Base-by-base conservation (phyloP, 2,888 invertebrate genomes). In the Tipula vernalis region DNA sequence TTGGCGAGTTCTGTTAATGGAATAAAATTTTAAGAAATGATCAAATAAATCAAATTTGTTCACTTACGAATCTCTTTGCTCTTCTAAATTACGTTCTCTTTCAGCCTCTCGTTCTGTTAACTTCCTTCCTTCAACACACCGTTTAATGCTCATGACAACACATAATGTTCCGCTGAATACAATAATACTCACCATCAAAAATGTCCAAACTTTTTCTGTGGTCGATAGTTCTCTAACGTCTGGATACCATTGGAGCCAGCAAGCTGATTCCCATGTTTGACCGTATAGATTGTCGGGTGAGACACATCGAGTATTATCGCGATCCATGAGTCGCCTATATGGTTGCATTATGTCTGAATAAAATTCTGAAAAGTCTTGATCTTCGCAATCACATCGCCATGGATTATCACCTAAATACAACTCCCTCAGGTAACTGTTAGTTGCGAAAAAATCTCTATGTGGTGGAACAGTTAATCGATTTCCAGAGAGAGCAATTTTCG, bases 321-420 rank as follows among this genome's bases (percentile, higher is more conserved):
- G 89, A 87, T 91, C 91, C 83, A 89, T 6, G 87, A 91, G 91
- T 89, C 90, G 94, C 36, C 91, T 91, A 0, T 94, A 94, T 87
- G 93, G 92, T 18, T 92, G 90, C 1, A 93, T 94, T 13, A 96
- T 89, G 89, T 92, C 95, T 87, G 93, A 92, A 88, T 93, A 95
- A 89, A 95, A 94, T 10, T 93, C 92, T 87, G 93, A 92, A 90
- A 96, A 93, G 36, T 93, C 92, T 0, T 89, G 88, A 88, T 93
- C 93, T n/a, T 90, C 88, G 89, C 96, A 96, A 88, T 95, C 94
- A 90, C 96, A 96, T 87, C 94, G 92, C 96, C 96, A 96, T 88
- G 95, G 95, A 90, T 96, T 96, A 89, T 96, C 95, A 15, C 93
- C 93, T 85, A 96, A 89, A 89, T 93, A 92, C n/a, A 96, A 90